Percentiles rank a stretch among this genome's conserved stretches.
phyloP scores from a whole-genome alignment of 2,888 invertebrate species.

The Macrophya alboannulata region DNA sequence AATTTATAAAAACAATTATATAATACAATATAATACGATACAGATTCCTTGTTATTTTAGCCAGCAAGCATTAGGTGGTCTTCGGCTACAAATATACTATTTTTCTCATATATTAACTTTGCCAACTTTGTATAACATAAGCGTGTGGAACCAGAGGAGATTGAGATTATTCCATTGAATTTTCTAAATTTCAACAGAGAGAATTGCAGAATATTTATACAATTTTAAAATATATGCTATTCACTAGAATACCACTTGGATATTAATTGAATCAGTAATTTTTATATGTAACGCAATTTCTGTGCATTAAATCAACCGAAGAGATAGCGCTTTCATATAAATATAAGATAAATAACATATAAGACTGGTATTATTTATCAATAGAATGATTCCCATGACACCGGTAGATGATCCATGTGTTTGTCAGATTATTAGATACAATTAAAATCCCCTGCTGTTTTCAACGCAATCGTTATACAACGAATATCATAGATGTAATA shows the following conservation, averaged over 20 bases:
- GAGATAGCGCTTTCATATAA: neutral
- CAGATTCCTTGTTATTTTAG: constrained; percentile 17
- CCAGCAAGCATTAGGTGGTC: neutral
- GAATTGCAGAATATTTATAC: too few relatives aligned
- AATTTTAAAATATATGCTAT: too few relatives aligned
- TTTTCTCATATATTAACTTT: neutral
- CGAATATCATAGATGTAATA: constrained; percentile 4
- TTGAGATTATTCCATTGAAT: neutral
- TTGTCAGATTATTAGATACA: neutral
- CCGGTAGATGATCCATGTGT: neutral
- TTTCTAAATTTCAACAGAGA: neutral
- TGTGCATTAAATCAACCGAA: neutral
- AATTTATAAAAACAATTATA: constrained; percentile 37
- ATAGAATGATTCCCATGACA: neutral
- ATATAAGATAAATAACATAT: neutral
- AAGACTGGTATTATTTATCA: neutral
- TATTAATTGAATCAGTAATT: neutral
- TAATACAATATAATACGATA: constrained; percentile 12
- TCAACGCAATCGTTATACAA: constrained; percentile 30
- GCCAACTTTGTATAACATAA: neutral
- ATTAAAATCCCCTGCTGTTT: constrained; percentile 24
- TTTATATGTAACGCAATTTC: neutral
- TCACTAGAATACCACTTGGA: too few relatives aligned
- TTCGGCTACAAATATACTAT: constrained; percentile 18
- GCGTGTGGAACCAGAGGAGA: constrained; percentile 6